Evolutionary conservation across 1,140 invertebrate species (phyloP).

Genomic region (Asbolus verrucosus): DNA sequence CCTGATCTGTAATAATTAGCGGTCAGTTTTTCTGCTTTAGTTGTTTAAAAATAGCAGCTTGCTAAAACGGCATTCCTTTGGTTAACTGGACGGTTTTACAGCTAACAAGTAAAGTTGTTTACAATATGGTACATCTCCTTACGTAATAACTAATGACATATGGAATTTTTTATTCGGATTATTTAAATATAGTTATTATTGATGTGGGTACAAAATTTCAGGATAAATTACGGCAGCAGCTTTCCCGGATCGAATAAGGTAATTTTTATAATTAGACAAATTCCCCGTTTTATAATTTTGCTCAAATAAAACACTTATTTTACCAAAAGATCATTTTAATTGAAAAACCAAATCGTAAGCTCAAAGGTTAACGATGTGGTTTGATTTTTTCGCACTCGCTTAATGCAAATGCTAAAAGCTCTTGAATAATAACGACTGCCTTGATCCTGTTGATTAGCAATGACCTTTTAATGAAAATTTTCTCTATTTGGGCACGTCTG

Average conservation of each 20-base stretch:
- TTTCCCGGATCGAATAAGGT: not conserved
- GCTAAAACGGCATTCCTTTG: conserved; percentile 10
- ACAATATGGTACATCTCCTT: conserved; percentile 20
- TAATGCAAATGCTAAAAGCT: too few relatives aligned
- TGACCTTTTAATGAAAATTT: conserved; percentile 22
- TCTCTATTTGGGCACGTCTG: conserved; percentile 17
- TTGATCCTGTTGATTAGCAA: too few relatives aligned
- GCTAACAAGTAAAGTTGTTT: conserved; percentile 23
- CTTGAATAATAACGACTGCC: too few relatives aligned
- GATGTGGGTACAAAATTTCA: not conserved
- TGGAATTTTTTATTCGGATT: not conserved
- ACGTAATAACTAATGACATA: conserved; percentile 18
- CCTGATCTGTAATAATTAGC: not conserved
- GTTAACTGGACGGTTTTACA: conserved; percentile 21
- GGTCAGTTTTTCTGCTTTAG: not conserved
- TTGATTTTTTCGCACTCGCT: too few relatives aligned
- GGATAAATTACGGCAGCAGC: not conserved
- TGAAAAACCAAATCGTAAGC: too few relatives aligned
- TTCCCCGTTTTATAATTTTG: too few relatives aligned
- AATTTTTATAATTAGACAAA: too few relatives aligned
- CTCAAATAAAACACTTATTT: too few relatives aligned
- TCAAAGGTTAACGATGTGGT: too few relatives aligned
- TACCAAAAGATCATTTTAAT: too few relatives aligned
- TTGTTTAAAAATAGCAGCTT: not conserved
- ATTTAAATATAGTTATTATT: conserved; percentile 5